Conservation (phyloP, 2,113 vertebrate species). For the Tauraco erythrolophus region DNA sequence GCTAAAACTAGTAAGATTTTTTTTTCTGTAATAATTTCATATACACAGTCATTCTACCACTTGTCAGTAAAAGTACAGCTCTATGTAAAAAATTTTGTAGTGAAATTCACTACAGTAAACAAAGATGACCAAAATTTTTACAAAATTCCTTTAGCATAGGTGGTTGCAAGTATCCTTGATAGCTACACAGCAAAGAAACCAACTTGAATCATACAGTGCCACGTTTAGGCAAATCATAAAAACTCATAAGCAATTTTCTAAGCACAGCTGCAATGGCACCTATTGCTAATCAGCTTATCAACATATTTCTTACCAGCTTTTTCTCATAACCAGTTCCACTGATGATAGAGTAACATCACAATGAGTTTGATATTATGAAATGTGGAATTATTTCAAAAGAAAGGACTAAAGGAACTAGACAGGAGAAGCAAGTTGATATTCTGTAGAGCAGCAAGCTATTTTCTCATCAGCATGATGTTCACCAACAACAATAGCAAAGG, state of each 20-base stretch:
- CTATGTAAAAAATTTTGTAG: background rate
- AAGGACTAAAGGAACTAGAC: slow-evolving; percentile 5
- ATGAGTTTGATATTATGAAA: background rate
- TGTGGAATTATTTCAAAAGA: background rate
- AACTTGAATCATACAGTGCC: slow-evolving; percentile 37
- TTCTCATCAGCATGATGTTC: background rate
- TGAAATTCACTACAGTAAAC: slow-evolving; percentile 16
- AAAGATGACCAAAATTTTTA: background rate
- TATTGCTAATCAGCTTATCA: slow-evolving; percentile 10
- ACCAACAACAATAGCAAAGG: slow-evolving; percentile 64
- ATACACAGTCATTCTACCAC: background rate
- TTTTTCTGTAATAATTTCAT: background rate
- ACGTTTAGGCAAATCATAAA: slow-evolving; percentile 7
- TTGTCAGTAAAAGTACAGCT: background rate
- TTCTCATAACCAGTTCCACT: slow-evolving; percentile 20
- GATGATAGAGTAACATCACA: background rate
- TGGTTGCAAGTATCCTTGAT: slow-evolving; percentile 63
- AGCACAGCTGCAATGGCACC: background rate
- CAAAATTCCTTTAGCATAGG: slow-evolving; percentile 23
- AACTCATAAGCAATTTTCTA: background rate
- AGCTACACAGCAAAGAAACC: slow-evolving; percentile 28
- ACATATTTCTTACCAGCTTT: background rate
- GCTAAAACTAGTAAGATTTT: background rate
- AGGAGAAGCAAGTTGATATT: slow-evolving; percentile 47
- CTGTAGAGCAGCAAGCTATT: slow-evolving; percentile 33